phyloP scores from a whole-genome alignment of 2,113 vertebrate species.

The Parus major region DNA sequence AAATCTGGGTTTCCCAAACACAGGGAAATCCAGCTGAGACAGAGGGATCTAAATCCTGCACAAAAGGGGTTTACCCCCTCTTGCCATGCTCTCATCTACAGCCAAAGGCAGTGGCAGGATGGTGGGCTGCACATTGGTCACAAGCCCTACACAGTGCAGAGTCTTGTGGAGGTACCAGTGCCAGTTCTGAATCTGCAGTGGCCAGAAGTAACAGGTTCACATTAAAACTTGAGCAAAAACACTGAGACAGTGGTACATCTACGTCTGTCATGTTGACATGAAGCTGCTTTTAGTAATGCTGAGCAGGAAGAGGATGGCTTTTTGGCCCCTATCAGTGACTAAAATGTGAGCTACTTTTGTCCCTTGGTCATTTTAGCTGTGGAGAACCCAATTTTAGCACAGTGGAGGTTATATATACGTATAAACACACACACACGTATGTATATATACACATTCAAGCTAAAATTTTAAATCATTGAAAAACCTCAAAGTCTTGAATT shows the following conservation, averaged over 20 bases:
- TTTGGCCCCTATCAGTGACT: not conserved
- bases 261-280: not conserved
- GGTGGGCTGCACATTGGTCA: not conserved
- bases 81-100: not conserved
- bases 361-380: not conserved
- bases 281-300: not conserved
- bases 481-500: constrained; percentile 53
- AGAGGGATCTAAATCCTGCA: not conserved
- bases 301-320: not conserved
- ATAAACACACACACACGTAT: not conserved
- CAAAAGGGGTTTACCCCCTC: not conserved
- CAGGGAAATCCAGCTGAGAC: not conserved
- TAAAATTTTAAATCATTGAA: constrained; percentile 45
- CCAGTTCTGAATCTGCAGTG: not conserved
- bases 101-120: fast-evolving
- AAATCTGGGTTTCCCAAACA: not conserved
- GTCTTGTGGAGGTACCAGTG: not conserved
- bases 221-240: not conserved
- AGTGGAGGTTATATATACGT: not conserved
- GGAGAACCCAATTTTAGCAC: constrained; percentile 8
- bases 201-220: not conserved
- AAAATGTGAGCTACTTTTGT: constrained; percentile 1
- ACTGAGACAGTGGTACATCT: not conserved
- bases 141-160: not conserved
- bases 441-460: not conserved